A percentile compares a stretch with the other conserved stretches of the same genome.
Conservation (phyloP, 2,888 invertebrate genomes). For the Thyatira batis region DNA sequence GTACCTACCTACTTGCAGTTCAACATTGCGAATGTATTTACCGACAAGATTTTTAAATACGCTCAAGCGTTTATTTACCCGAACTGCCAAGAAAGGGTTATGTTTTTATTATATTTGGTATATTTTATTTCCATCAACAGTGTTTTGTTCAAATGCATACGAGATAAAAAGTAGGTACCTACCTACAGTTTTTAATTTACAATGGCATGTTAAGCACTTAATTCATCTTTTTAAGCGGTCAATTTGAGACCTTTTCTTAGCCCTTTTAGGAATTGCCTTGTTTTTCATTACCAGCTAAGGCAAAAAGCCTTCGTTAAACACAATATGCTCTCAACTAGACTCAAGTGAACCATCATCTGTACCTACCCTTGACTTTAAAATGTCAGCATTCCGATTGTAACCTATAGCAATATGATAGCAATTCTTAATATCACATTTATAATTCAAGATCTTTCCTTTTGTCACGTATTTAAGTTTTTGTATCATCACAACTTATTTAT, state of each 20-base stretch:
- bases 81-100: too few relatives aligned
- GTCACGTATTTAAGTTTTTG: too few relatives aligned
- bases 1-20: too few relatives aligned
- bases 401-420: conserved; percentile 10
- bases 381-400: conserved; percentile 57
- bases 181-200: not conserved
- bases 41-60: conserved; percentile 6
- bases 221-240: not conserved
- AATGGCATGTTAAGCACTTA: too few relatives aligned
- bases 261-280: not conserved
- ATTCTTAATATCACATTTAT: not conserved
- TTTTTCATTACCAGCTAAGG: not conserved
- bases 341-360: not conserved
- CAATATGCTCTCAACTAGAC: not conserved
- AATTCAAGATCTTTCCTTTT: not conserved
- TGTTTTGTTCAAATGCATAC: too few relatives aligned
- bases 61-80: too few relatives aligned
- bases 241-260: not conserved
- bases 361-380: conserved; percentile 63
- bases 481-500: too few relatives aligned
- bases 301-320: not conserved
- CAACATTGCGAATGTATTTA: conserved; percentile 6
- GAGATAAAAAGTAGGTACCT: not conserved
- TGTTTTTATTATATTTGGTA: not conserved
- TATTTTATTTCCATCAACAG: too few relatives aligned